Conservation (phyloP, 1,140 invertebrate species). For the Condylostylus longicornis region DNA sequence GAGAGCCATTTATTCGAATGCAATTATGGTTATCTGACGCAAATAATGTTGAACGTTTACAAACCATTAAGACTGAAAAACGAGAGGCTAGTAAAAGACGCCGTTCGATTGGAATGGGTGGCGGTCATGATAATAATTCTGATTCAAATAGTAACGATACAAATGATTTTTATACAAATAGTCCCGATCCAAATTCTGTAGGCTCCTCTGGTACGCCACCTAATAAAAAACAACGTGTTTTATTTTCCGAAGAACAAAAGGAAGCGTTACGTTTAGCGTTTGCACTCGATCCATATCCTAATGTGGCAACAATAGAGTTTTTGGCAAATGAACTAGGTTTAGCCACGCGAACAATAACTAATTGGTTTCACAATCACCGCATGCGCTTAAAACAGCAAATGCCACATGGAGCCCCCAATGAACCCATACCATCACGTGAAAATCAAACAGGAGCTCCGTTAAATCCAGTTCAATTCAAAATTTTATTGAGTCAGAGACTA, state of each 20-base stretch:
- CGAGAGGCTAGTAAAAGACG: constrained; percentile 77
- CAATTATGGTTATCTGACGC: constrained; percentile 91
- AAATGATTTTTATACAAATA: constrained; percentile 74
- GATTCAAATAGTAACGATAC: constrained; percentile 78
- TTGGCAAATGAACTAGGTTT: constrained; percentile 78
- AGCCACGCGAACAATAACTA: constrained; percentile 91
- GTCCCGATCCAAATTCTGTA: constrained; percentile 47
- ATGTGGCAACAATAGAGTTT: constrained; percentile 88
- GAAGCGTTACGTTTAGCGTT: constrained; percentile 88
- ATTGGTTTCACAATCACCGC: constrained; percentile 99
- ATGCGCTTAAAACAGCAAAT: constrained; percentile 91
- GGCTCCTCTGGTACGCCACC: constrained; percentile 46
- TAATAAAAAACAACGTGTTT: constrained; percentile 79
- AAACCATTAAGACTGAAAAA: constrained; percentile 73
- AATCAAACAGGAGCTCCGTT: constrained; percentile 52
- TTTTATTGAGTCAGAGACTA: constrained; percentile 72
- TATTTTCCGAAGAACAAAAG: constrained; percentile 97
- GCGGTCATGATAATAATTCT: constrained; percentile 66
- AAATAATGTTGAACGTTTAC: constrained; percentile 79
- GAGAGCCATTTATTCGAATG: constrained; percentile 97
- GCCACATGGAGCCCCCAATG: constrained; percentile 52
- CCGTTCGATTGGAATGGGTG: constrained; percentile 56
- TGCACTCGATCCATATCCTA: constrained; percentile 89
- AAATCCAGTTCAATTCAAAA: constrained; percentile 78
- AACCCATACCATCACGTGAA: constrained; percentile 51